Base-by-base conservation (phyloP, 2,888 invertebrate species). In the Agonopterix arenella region DNA sequence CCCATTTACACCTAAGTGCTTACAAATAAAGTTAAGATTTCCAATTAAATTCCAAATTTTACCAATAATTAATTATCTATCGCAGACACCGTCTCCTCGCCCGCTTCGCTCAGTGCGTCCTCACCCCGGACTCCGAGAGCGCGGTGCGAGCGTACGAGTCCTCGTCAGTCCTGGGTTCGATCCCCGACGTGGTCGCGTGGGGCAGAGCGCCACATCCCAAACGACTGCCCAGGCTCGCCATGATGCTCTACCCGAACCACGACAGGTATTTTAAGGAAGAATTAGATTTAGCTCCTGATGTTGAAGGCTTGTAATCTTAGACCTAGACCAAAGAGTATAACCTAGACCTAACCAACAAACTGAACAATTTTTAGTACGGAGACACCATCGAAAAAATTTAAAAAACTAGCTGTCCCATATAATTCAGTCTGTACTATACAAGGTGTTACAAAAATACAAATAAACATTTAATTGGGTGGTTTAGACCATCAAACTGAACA, bases 61-160 rank as follows among this genome's bases (percentile, higher is more conserved):
- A 8, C 38, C 43, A 43, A 11, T 43, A n/a, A 13, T 43, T 11
- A 2, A 8, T 43, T 2, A 37, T 18, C 47, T 8, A 4, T 56
- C 53, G 0, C 70, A 88, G 88, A 4, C 84, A 80, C 55, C 80
- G 84, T 1, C 53, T 76, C 1, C 71, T 88, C 4, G 73, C 79
- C 52, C 76, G 76, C 5, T 64, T 80, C 48, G 80, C 79, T 0
- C 71, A 66, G n/a, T 82, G 77, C 63, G 52, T 80, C 1, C 50
- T 76, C 0, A 48, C 60, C 0, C 71, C 77, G 0, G 45, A 45
- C 46, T 61, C 65, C 1, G 68, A 69, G 2, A 44, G 47, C 1
- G 41, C 64, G 0, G 47, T 57, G 0, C 68, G 66, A 0, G 64
- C 69, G 0, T 82, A 67, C 68, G 76, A 78, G 54, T n/a, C 62